phyloP scores from a whole-genome alignment of 2,888 invertebrate genomes.

The Sinhomidia bicolor region DNA sequence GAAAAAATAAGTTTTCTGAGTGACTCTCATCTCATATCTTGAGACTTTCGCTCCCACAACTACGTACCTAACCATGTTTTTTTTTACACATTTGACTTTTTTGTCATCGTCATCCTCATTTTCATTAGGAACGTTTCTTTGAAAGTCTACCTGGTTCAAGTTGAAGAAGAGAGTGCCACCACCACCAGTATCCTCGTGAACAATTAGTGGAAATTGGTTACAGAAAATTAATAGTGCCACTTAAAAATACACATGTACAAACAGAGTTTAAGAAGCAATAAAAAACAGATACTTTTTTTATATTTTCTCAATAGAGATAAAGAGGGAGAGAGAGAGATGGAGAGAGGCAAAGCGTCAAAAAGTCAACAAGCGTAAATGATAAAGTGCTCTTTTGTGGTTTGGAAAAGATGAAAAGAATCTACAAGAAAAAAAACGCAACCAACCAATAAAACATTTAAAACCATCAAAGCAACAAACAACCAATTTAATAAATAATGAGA shows the following conservation, averaged over 20 bases:
- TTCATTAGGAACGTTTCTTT: conserved; percentile 26
- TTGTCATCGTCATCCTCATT: conserved; percentile 46
- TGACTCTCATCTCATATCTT: neutral
- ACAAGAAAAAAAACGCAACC: neutral
- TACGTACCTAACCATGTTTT: neutral
- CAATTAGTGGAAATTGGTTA: conserved; percentile 66
- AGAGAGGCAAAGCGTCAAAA: conserved; percentile 26
- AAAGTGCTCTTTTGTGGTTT: conserved; percentile 40
- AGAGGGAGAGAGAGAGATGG: neutral
- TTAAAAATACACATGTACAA: conserved; percentile 18
- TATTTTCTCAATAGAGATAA: no score
- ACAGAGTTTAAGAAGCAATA: neutral
- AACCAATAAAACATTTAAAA: conserved; percentile 19
- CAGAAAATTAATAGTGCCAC: conserved; percentile 42
- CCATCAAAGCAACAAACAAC: neutral
- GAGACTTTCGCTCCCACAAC: no score
- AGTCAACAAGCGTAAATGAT: conserved; percentile 69
- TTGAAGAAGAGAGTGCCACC: neutral
- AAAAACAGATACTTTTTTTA: neutral
- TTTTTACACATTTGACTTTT: neutral
- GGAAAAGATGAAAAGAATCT: neutral
- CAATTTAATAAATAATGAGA: conserved; percentile 23
- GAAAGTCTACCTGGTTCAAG: neutral
- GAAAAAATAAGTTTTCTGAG: neutral
- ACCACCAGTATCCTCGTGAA: conserved; percentile 22